Conservation (phyloP, 2,113 vertebrate species). For the Marmota monax region DNA sequence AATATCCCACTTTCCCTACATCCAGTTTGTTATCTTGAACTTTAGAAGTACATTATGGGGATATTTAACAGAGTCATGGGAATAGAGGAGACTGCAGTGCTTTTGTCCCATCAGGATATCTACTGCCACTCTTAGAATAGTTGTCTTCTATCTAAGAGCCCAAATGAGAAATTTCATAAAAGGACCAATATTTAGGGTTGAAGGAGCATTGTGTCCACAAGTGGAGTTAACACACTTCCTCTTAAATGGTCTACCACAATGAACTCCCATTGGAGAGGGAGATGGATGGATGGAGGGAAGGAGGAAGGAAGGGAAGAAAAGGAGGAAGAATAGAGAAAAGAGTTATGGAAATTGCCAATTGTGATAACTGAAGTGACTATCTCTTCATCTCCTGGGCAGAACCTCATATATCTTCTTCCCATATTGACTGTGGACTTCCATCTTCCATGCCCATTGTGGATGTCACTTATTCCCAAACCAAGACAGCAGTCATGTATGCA, state of each 20-base stretch:
- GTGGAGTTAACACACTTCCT: not conserved
- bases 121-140: not conserved
- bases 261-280: not conserved
- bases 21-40: not conserved
- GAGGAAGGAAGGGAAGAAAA: not conserved
- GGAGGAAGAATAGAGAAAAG: not conserved
- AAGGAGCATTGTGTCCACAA: not conserved
- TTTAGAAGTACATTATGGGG: not conserved
- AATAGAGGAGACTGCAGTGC: not conserved
- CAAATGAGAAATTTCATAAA: slow-evolving; percentile 2
- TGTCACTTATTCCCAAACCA: not conserved
- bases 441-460: not conserved
- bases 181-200: not conserved
- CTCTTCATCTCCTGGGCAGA: not conserved
- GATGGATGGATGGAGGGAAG: not conserved
- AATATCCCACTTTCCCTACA: not conserved
- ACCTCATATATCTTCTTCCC: not conserved
- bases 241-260: not conserved
- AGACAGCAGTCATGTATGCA: not conserved
- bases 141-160: not conserved
- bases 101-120: not conserved
- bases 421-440: not conserved
- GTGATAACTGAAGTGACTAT: not conserved
- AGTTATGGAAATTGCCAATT: not conserved
- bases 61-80: not conserved